phyloP scores from a whole-genome alignment of 2,888 invertebrate species.

The Drosophila differens region DNA sequence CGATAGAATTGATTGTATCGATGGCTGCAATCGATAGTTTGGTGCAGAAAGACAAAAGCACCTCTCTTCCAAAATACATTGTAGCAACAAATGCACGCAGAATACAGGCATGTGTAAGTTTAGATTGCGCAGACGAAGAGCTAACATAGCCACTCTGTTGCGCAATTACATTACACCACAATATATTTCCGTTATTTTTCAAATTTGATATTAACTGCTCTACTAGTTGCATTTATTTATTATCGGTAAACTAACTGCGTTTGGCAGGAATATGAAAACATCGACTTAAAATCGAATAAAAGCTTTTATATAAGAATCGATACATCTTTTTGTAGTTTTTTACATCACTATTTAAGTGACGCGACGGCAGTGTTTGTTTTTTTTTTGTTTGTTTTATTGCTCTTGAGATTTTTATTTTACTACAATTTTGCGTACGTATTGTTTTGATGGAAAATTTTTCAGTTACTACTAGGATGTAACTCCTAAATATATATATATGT shows the following conservation, averaged over 20 bases:
- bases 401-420: not conserved
- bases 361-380: slow-evolving; percentile 15
- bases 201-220: not conserved
- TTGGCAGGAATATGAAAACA: not conserved
- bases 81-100: not conserved
- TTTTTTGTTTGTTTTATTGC: slow-evolving; percentile 11
- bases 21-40: not conserved
- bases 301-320: slow-evolving; percentile 2
- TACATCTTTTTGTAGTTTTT: slow-evolving; percentile 1
- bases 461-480: not conserved
- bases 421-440: slow-evolving; percentile 5
- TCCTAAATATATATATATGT: not conserved
- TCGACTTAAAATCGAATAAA: slow-evolving; percentile 5
- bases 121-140: not conserved
- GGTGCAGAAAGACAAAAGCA: not conserved
- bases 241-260: not conserved
- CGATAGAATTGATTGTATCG: not conserved
- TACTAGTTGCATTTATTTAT: not conserved
- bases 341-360: slow-evolving; percentile 16
- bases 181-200: not conserved
- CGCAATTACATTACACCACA: not conserved
- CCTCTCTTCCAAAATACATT: not conserved
- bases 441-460: not conserved
- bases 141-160: not conserved
- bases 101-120: not conserved